Percentiles rank a stretch among this genome's conserved stretches.
These are phyloP conservation scores for Samia ricini DNA, from an alignment of 1,140 invertebrate species.

Conservation along the genomic window DNA sequence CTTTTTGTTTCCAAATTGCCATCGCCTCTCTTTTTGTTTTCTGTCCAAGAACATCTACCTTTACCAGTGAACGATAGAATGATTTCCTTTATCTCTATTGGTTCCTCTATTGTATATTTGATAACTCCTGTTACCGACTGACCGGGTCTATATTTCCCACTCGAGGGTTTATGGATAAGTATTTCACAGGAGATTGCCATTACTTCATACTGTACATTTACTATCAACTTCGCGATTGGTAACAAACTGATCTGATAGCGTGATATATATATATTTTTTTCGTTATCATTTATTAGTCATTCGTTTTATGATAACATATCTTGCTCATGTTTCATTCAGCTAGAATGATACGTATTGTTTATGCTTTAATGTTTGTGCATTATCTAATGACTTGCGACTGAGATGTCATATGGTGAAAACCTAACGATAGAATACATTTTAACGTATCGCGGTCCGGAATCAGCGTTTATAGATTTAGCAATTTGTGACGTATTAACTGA, in stretches of 20 bases:
- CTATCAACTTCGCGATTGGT: background rate
- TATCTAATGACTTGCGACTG: too few relatives aligned
- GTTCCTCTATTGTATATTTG: constrained; percentile 6
- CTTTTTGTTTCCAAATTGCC: background rate
- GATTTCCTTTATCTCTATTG: constrained; percentile 2
- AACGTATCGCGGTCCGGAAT: too few relatives aligned
- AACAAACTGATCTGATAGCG: background rate
- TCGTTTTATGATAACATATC: background rate
- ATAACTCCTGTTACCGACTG: background rate
- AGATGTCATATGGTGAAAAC: too few relatives aligned
- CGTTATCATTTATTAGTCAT: background rate
- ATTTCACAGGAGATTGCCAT: constrained; percentile 1
- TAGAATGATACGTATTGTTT: too few relatives aligned
- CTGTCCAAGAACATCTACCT: background rate
- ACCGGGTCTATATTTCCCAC: constrained; percentile 5
- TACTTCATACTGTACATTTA: background rate
- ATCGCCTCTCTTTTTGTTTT: background rate
- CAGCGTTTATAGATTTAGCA: too few relatives aligned
- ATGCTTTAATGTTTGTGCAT: too few relatives aligned
- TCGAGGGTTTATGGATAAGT: background rate
- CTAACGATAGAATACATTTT: too few relatives aligned
- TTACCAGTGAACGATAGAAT: constrained; percentile 7
- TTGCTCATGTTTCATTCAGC: too few relatives aligned
- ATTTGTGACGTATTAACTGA: too few relatives aligned
- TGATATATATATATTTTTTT: background rate